These are phyloP conservation scores for Dasypolia templi DNA, from an alignment of 2,888 invertebrate species.

Conservation along the genomic window DNA sequence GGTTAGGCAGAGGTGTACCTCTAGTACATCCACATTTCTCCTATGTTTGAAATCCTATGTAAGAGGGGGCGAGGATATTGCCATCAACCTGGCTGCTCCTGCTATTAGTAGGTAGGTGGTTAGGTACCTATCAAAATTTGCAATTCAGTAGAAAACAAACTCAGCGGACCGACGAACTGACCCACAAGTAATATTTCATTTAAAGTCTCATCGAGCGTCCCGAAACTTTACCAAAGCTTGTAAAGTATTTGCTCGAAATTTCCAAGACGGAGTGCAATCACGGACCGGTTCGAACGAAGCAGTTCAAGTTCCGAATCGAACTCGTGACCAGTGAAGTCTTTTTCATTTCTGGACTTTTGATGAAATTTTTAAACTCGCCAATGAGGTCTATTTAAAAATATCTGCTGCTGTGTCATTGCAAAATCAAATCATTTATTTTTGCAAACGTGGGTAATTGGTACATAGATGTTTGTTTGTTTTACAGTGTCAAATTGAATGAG, in stretches of 20 bases:
- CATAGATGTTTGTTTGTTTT: no score
- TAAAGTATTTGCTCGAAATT: constrained; percentile 82
- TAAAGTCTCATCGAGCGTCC: constrained; percentile 66
- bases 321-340: constrained; percentile 81
- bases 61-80: no score
- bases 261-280: constrained; percentile 84
- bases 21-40: no score
- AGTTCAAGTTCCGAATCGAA: constrained; percentile 80
- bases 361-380: constrained; percentile 84
- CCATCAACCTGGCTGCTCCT: no score
- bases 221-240: constrained; percentile 64
- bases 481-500: constrained; percentile 34
- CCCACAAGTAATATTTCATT: constrained; percentile 66
- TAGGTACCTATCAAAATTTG: not conserved
- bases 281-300: constrained; percentile 79
- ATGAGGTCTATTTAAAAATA: constrained; percentile 78
- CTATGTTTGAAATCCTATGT: no score
- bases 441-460: no score
- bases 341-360: constrained; percentile 79
- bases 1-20: no score
- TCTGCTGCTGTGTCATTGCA: constrained; percentile 62
- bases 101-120: no score
- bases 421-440: no score
- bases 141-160: constrained; percentile 28
- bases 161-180: constrained; percentile 42